These are phyloP conservation scores for Protula sp. DNA, from an alignment of 2,888 invertebrate species.

Conservation along the genomic window DNA sequence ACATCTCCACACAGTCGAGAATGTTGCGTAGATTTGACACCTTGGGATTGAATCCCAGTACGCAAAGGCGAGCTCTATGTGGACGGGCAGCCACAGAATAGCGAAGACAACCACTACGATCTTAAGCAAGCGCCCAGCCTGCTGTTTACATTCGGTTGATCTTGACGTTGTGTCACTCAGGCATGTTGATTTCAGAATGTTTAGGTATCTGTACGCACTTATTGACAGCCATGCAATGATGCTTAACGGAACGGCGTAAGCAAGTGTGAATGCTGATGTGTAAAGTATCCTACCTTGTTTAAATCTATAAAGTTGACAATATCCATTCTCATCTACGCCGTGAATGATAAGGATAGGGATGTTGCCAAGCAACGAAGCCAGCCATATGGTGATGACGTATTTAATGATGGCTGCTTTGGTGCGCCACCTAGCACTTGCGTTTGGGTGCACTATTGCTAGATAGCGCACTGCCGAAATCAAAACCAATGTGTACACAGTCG, in stretches of 20 bases:
- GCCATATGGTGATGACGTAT: constrained; percentile 10
- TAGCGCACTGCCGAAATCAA: constrained; percentile 18
- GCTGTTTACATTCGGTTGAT: constrained; percentile 14
- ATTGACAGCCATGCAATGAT: constrained; percentile 22
- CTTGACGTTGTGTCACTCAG: background rate
- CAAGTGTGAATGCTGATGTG: constrained; percentile 23
- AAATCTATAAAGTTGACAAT: constrained; percentile 14
- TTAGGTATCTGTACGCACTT: constrained; percentile 20
- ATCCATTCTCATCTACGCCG: background rate
- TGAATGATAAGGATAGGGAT: constrained; percentile 6
- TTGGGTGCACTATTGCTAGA: constrained; percentile 19
- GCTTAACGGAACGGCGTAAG: constrained; percentile 22
- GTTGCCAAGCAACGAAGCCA: constrained; percentile 7
- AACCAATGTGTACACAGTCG: constrained; percentile 69
- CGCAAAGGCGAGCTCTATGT: constrained; percentile 25
- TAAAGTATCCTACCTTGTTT: constrained; percentile 13
- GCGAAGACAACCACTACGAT: constrained; percentile 29
- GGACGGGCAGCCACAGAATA: constrained; percentile 28
- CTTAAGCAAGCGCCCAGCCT: constrained; percentile 23
- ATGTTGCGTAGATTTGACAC: constrained; percentile 13
- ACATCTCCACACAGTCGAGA: constrained; percentile 21
- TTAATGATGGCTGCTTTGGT: constrained; percentile 71
- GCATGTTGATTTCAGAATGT: constrained; percentile 5
- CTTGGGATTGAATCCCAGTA: constrained; percentile 17
- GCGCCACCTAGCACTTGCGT: constrained; percentile 64